Evolutionary conservation across 2,113 vertebrate species (phyloP).

Genomic region (Prionailurus bengalensis): DNA sequence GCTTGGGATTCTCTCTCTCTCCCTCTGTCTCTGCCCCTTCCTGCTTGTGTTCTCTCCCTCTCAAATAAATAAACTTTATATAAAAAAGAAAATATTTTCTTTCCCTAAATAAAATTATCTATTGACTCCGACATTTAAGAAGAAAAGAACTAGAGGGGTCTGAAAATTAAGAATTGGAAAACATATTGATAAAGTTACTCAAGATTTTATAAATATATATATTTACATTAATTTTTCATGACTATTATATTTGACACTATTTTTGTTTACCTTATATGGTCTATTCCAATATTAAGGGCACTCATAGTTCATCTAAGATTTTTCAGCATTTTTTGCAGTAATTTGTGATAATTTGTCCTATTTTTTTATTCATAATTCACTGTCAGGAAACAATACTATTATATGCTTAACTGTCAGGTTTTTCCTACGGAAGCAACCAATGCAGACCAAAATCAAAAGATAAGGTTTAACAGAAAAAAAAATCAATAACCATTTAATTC

Average conservation of each 20-base stretch:
- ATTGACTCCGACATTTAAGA: not conserved
- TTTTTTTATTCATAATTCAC: not conserved
- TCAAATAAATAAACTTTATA: too few species aligned
- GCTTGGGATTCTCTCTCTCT: too few species aligned
- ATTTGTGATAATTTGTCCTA: not conserved
- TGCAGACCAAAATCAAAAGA: not conserved
- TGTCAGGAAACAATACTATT: not conserved
- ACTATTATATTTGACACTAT: not conserved
- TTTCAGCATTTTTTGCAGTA: not conserved
- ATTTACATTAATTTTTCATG: not conserved
- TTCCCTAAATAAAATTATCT: not conserved
- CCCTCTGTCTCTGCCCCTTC: too few species aligned
- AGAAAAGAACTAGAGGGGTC: not conserved
- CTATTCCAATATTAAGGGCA: not conserved
- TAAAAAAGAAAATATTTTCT: not conserved
- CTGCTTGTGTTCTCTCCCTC: too few species aligned
- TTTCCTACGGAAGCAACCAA: not conserved
- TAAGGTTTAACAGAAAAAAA: not conserved
- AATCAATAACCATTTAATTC: not conserved
- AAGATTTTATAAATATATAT: not conserved
- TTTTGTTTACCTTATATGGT: not conserved
- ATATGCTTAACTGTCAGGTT: not conserved
- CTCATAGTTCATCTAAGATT: not conserved
- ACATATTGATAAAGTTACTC: not conserved
- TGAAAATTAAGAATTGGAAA: not conserved